phyloP scores from a whole-genome alignment of 2,797 vertebrate species.

The Sebastes wilsoni region DNA sequence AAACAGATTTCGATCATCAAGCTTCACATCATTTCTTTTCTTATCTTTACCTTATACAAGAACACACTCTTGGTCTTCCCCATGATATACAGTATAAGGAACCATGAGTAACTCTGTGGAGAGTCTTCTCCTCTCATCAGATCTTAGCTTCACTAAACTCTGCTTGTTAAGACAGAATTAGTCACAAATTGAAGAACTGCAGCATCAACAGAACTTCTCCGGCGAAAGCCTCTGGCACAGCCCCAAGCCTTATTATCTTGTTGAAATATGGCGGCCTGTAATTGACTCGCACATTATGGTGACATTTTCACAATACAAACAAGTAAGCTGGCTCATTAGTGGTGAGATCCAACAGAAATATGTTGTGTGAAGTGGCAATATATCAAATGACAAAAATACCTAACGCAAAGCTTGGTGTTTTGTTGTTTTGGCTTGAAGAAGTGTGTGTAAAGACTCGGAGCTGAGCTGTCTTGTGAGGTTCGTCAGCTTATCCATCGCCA shows the following conservation, averaged over 20 bases:
- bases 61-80: not conserved
- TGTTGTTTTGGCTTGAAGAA: not conserved
- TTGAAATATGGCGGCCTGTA: constrained; percentile 48
- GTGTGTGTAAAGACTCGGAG: not conserved
- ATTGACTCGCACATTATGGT: constrained; percentile 58
- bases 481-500: not conserved
- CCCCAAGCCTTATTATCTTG: constrained; percentile 32
- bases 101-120: not conserved
- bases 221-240: constrained; percentile 15
- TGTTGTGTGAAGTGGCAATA: constrained; percentile 17
- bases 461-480: not conserved
- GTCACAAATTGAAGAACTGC: constrained; percentile 12
- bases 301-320: constrained; percentile 51
- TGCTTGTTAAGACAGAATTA: constrained; percentile 25
- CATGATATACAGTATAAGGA: not conserved
- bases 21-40: not conserved
- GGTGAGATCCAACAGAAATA: constrained; percentile 27
- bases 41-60: not conserved
- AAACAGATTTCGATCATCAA: not conserved
- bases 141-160: constrained; percentile 1
- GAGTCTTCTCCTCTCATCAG: not conserved
- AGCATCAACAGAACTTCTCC: constrained; percentile 22
- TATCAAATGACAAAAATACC: constrained; percentile 11
- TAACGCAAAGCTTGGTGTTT: not conserved
- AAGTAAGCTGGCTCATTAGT: constrained; percentile 51